These are phyloP conservation scores for Drosophila phalerata DNA, from an alignment of 2,888 invertebrate species.

Conservation along the genomic window DNA sequence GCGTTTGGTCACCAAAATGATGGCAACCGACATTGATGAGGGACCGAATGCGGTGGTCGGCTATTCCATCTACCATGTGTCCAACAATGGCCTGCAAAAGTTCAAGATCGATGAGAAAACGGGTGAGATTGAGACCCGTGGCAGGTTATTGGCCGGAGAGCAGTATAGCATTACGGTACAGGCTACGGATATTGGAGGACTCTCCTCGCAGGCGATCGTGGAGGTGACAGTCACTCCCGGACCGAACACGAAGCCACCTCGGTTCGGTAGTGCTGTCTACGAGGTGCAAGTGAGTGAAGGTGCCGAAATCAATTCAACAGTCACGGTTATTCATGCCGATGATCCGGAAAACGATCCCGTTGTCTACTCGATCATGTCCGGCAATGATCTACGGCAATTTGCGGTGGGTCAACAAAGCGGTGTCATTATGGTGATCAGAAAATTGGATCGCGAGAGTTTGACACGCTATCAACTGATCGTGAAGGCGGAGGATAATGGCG, in stretches of 20 bases:
- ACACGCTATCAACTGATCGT: conserved; percentile 95
- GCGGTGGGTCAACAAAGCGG: conserved; percentile 94
- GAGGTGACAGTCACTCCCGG: conserved; percentile 94
- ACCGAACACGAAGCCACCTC: conserved; percentile 92
- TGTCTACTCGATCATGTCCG: conserved; percentile 93
- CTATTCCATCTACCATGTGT: conserved; percentile 95
- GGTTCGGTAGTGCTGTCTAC: conserved; percentile 93
- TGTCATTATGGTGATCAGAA: conserved; percentile 93
- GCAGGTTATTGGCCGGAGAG: conserved; percentile 93
- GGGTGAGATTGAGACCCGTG: conserved; percentile 92
- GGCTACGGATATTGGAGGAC: conserved; percentile 92
- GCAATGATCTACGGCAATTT: conserved; percentile 95
- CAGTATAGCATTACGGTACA: conserved; percentile 95
- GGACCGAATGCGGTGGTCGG: conserved; percentile 93
- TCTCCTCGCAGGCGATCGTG: conserved; percentile 93
- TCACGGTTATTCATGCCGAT: conserved; percentile 93
- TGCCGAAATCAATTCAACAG: conserved; percentile 94
- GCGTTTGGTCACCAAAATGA: conserved; percentile 89
- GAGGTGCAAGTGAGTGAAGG: conserved; percentile 96
- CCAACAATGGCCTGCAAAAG: conserved; percentile 94
- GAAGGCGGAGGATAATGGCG: conserved; percentile 94
- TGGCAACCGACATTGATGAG: conserved; percentile 93
- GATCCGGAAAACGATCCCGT: conserved; percentile 96
- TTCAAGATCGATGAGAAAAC: conserved; percentile 93
- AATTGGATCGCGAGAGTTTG: conserved; percentile 94